A percentile compares a stretch with the other conserved stretches of the same genome.
These are phyloP conservation scores for Ceratoteleas bidentatus DNA, from an alignment of 1,140 invertebrate genomes.

Conservation along the genomic window DNA sequence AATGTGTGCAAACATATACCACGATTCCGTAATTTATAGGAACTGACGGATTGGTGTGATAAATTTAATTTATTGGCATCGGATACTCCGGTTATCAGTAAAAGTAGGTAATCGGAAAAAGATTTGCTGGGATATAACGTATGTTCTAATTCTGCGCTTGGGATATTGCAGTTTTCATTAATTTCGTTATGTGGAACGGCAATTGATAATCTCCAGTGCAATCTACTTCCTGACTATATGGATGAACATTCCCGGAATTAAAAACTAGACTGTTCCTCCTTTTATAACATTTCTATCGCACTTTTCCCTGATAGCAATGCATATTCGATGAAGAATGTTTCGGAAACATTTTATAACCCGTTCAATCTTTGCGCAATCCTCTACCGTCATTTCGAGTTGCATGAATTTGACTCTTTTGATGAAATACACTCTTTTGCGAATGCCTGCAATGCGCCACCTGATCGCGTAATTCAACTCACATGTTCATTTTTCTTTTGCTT, in stretches of 20 bases:
- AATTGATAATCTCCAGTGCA: constrained; percentile 4
- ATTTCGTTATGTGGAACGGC: constrained; percentile 16
- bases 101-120: constrained; percentile 38
- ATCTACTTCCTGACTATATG: neutral
- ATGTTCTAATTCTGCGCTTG: constrained; percentile 11
- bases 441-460: neutral
- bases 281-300: neutral
- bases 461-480: neutral
- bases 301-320: too few relatives aligned
- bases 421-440: too few relatives aligned
- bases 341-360: too few relatives aligned
- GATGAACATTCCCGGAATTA: too few relatives aligned
- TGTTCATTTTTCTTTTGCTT: neutral
- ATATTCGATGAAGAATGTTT: too few relatives aligned
- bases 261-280: neutral
- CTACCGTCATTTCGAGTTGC: too few relatives aligned
- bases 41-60: constrained; percentile 26
- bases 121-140: neutral
- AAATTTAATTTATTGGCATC: constrained; percentile 31
- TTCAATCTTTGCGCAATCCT: too few relatives aligned
- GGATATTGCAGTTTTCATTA: constrained; percentile 14
- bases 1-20: too few relatives aligned
- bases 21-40: constrained; percentile 14
- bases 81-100: constrained; percentile 33
- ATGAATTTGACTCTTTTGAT: too few relatives aligned